phyloP scores from a whole-genome alignment of 1,140 invertebrate species.

The Aethina tumida region DNA sequence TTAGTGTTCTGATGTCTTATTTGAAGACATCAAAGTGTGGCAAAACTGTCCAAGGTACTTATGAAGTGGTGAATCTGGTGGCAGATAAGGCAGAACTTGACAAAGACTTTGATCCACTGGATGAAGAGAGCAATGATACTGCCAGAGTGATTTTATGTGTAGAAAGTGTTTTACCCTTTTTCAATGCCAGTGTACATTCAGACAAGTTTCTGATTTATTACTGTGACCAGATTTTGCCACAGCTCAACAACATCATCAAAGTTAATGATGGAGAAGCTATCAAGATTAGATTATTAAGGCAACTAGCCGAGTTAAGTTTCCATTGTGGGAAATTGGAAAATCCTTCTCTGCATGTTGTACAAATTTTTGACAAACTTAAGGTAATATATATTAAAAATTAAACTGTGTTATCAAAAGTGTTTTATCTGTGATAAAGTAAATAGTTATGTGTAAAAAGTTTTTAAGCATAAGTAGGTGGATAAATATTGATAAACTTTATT shows the following conservation, averaged over 20 bases:
- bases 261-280: slow-evolving; percentile 56
- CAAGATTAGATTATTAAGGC: slow-evolving; percentile 75
- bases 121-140: slow-evolving; percentile 63
- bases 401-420: background rate
- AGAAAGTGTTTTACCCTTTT: slow-evolving; percentile 73
- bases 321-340: slow-evolving; percentile 68
- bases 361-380: slow-evolving; percentile 67
- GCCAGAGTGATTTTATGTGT: slow-evolving; percentile 77
- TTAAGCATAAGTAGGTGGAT: background rate
- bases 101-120: slow-evolving; percentile 63
- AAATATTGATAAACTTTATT: background rate
- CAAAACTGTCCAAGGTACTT: slow-evolving; percentile 70
- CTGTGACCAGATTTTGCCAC: slow-evolving; percentile 73
- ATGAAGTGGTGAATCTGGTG: slow-evolving; percentile 76
- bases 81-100: slow-evolving; percentile 71
- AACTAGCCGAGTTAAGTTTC: slow-evolving; percentile 75
- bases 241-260: slow-evolving; percentile 44
- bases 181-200: slow-evolving; percentile 80
- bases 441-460: background rate
- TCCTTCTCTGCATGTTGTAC: slow-evolving; percentile 60
- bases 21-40: slow-evolving; percentile 70
- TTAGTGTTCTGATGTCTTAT: slow-evolving; percentile 79
- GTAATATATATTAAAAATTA: slow-evolving; percentile 41
- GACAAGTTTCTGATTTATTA: slow-evolving; percentile 79
- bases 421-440: background rate